Evolutionary conservation across 2,113 vertebrate species (phyloP).

Genomic region (Dasypus novemcinctus): DNA sequence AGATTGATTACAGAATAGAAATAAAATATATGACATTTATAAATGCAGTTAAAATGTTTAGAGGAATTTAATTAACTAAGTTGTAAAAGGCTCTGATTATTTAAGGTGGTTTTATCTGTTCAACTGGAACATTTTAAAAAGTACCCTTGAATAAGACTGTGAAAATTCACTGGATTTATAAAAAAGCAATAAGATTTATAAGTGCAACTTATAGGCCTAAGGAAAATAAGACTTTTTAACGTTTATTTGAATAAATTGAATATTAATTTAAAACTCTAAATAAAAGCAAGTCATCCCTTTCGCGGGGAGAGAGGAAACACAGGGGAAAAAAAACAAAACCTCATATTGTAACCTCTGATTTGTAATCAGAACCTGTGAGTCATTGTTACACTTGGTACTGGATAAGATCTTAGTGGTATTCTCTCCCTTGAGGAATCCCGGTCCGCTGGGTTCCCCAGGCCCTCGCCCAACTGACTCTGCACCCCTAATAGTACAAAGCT

Average conservation of each 20-base stretch:
- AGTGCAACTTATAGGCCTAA: not conserved
- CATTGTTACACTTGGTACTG: not conserved
- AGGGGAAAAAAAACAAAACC: not conserved
- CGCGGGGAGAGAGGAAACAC: not conserved
- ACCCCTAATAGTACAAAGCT: not conserved
- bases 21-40: constrained; percentile 61
- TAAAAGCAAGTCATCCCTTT: not conserved
- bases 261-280: constrained; percentile 18
- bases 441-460: not conserved
- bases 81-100: constrained; percentile 53
- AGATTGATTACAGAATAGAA: constrained; percentile 39
- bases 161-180: constrained; percentile 32
- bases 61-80: constrained; percentile 73
- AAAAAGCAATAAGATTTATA: constrained; percentile 52
- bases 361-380: not conserved
- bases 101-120: constrained; percentile 49
- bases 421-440: not conserved
- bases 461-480: not conserved
- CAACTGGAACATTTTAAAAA: constrained; percentile 40
- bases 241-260: constrained; percentile 42
- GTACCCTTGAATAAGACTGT: not conserved
- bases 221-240: constrained; percentile 36
- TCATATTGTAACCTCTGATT: no score
- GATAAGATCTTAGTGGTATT: not conserved
- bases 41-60: constrained; percentile 65